Conservation (phyloP, 2,888 invertebrate species). For the Coronaproctus castanopsis region DNA sequence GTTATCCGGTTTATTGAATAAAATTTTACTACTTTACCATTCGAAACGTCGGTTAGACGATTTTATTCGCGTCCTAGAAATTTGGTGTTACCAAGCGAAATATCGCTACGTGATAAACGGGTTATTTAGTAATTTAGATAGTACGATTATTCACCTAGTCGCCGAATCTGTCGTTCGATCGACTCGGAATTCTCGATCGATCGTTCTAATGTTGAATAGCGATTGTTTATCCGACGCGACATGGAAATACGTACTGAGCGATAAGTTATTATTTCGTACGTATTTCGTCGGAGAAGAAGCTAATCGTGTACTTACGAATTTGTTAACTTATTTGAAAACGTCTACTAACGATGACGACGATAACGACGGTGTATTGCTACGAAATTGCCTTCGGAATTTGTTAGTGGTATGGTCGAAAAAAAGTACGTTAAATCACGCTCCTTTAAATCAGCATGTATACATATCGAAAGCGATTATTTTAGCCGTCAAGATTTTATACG, state of each 20-base stretch:
- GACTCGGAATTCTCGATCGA: slow-evolving; percentile 24
- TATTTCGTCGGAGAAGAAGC: slow-evolving; percentile 30
- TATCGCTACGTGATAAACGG: slow-evolving; percentile 26
- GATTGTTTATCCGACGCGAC: slow-evolving; percentile 31
- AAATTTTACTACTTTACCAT: slow-evolving; percentile 12
- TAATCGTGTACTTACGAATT: slow-evolving; percentile 34
- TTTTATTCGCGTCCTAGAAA: slow-evolving; percentile 35
- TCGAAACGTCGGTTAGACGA: slow-evolving; percentile 24
- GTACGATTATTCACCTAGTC: slow-evolving; percentile 37
- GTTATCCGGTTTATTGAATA: slow-evolving; percentile 21
- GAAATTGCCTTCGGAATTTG: slow-evolving; percentile 29
- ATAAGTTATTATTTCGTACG: slow-evolving; percentile 37
- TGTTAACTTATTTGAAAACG: slow-evolving; percentile 38
- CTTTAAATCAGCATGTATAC: slow-evolving; percentile 47
- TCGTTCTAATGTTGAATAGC: slow-evolving; percentile 34
- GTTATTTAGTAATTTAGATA: slow-evolving; percentile 34
- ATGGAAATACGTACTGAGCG: slow-evolving; percentile 46
- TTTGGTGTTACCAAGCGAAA: slow-evolving; percentile 28
- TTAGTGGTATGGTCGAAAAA: slow-evolving; percentile 47
- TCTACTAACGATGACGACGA: slow-evolving; percentile 25
- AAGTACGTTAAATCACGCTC: slow-evolving; percentile 37
- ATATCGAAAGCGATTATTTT: slow-evolving; percentile 43
- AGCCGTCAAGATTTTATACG: slow-evolving; percentile 26
- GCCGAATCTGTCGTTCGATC: slow-evolving; percentile 32
- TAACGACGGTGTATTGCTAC: slow-evolving; percentile 24